Conservation (phyloP, 2,113 vertebrate genomes). For the Cyanistes caeruleus region DNA sequence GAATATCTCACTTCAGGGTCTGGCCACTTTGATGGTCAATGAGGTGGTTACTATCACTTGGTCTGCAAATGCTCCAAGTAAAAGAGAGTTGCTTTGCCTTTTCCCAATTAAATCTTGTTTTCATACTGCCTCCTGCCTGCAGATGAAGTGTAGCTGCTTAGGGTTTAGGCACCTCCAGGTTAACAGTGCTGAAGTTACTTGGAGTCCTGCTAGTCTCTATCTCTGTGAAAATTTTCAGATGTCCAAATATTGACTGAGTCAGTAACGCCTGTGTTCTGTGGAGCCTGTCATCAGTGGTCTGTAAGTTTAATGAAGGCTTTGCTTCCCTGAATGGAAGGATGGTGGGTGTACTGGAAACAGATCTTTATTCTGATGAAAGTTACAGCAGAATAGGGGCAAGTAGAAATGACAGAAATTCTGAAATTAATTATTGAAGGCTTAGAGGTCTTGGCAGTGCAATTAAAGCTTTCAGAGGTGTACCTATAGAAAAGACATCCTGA, state of each 20-base stretch:
- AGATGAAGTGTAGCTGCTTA: background rate
- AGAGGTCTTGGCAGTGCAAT: background rate
- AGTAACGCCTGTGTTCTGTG: background rate
- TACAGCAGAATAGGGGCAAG: background rate
- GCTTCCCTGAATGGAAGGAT: background rate
- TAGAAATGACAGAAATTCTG: background rate
- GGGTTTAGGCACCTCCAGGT: background rate
- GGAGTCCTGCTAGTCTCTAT: background rate
- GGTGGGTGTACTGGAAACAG: background rate
- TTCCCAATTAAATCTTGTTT: background rate
- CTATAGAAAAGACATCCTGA: background rate
- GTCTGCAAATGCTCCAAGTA: background rate
- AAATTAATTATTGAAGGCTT: background rate
- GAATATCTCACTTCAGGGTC: background rate
- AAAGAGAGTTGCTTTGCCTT: background rate
- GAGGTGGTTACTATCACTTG: background rate
- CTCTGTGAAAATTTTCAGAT: background rate
- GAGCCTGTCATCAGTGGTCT: background rate
- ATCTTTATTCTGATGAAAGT: background rate
- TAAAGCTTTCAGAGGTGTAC: background rate
- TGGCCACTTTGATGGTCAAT: background rate
- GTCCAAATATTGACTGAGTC: background rate
- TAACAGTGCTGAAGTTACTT: background rate
- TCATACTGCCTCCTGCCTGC: background rate
- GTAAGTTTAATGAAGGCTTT: background rate